Evolutionary conservation across 2,113 vertebrate species (phyloP).

Genomic region (Lagopus leucura): DNA sequence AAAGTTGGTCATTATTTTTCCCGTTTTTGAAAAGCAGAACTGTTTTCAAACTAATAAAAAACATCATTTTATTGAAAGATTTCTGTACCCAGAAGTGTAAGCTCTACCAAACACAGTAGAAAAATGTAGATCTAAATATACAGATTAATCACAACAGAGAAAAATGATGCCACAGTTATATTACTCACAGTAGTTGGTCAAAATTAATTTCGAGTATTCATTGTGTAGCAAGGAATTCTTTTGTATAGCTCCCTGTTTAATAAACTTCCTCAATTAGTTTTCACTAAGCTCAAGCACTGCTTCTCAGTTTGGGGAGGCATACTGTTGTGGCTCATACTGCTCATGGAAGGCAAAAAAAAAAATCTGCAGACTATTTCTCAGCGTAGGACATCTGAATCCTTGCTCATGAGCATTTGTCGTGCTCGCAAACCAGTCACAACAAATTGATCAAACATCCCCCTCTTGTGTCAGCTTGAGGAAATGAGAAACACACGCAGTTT

Average conservation of each 20-base stretch:
- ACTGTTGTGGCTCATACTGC: background rate
- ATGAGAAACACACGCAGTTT: background rate
- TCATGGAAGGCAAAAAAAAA: background rate
- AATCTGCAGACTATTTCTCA: background rate
- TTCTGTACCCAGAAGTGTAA: background rate
- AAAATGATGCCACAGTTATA: background rate
- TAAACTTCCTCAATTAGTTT: background rate
- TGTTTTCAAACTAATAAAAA: background rate
- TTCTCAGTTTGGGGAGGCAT: background rate
- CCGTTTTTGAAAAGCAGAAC: background rate
- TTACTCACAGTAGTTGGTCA: background rate
- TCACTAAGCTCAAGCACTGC: background rate
- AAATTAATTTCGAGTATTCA: background rate
- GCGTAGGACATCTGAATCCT: background rate
- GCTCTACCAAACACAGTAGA: rapidly evolving
- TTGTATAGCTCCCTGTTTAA: background rate
- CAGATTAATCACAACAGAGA: background rate
- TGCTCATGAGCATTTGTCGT: rapidly evolving
- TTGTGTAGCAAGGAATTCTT: background rate
- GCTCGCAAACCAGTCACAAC: background rate
- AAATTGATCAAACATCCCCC: background rate
- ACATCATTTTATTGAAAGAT: background rate
- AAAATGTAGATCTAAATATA: background rate
- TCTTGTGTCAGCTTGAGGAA: rapidly evolving
- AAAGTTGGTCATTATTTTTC: background rate